Conservation (phyloP, 2,113 vertebrate genomes). For the Hippocampus mohnikei region DNA sequence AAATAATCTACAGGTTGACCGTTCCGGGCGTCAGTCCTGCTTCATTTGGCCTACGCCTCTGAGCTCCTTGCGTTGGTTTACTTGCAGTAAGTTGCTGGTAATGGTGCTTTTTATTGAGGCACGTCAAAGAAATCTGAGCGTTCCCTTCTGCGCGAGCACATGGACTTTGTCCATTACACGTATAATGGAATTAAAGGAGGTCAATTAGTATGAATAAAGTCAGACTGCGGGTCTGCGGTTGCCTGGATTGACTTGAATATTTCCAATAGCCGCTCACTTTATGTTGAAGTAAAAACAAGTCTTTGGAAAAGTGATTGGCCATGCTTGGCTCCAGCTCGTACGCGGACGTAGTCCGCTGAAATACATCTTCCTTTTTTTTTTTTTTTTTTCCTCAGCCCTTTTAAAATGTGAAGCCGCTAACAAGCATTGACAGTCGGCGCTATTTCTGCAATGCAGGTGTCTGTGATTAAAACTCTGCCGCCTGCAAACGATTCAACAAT, state of each 20-base stretch:
- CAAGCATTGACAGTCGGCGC: slow-evolving; percentile 45
- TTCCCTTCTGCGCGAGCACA: slow-evolving; percentile 30
- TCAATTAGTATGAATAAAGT: slow-evolving; percentile 52
- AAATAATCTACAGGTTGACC: slow-evolving; percentile 18
- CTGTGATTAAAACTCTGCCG: slow-evolving; percentile 64
- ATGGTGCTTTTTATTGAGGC: slow-evolving; percentile 30
- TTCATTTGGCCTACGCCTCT: slow-evolving; percentile 17
- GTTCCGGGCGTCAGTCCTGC: slow-evolving; percentile 11
- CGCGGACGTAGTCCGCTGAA: slow-evolving; percentile 30
- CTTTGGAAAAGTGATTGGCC: slow-evolving; percentile 56
- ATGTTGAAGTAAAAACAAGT: slow-evolving; percentile 62
- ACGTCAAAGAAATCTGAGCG: slow-evolving; percentile 37
- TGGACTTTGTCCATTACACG: slow-evolving; percentile 51
- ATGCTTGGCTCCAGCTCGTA: slow-evolving; percentile 45
- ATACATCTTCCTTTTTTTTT: slow-evolving; percentile 50
- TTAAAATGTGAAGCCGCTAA: slow-evolving; percentile 40
- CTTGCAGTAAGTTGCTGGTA: slow-evolving; percentile 34
- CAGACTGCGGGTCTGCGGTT: slow-evolving; percentile 41
- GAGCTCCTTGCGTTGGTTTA: slow-evolving; percentile 9
- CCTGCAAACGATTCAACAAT: slow-evolving; percentile 62
- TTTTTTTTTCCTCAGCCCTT: slow-evolving; percentile 43
- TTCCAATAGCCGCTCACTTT: slow-evolving; percentile 59
- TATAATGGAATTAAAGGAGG: slow-evolving; percentile 55
- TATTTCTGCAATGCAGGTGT: slow-evolving; percentile 65
- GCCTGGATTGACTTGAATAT: slow-evolving; percentile 50